Base-by-base conservation (phyloP, 2,888 invertebrate species). In the Mimumesa dahlbomi region DNA sequence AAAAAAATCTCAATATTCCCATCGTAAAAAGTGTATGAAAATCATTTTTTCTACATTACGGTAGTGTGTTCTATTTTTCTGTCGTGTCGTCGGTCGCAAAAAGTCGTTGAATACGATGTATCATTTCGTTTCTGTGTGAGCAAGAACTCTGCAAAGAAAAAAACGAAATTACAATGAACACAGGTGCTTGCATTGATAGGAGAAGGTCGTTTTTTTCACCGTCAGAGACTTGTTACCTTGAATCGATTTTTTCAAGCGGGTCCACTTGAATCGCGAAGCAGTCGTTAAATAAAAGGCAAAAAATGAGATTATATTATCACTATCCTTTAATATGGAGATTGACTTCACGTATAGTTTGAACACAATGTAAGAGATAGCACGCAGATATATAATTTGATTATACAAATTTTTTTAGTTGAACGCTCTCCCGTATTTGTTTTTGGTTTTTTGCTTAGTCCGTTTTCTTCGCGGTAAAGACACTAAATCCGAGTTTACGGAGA, bases 151-250 rank as follows among this genome's bases (percentile, higher is more conserved):
- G 9, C n/a, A 22, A 9, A 25, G 18, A 43, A 29, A 11, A 49
- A 31, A 43, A 31, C 49, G 29, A 50, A 62, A 66, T 53, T 19
- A 25, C 5, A 7, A 45, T 4, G 31, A 19, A 34, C 29, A 53
- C 50, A 78, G 72, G 78, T 77, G 86, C 87, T 87, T 81, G 88
- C 88, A 89, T 89, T 89, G 88, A 89, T 84, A 81, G 87, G 82
- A n/a, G 82, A 84, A 82, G 88, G 87, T 89, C 87, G 89, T 87
- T 88, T 82, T 75, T 83, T 82, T 81, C 73, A 83, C 81, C 84
- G 83, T 86, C 88, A 89, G 89, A 88, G 89, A 88, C 88, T 84
- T 86, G 87, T 88, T 87, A 84, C 87, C 89, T 89, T 89, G 89
- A 88, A 87, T 84, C 59, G 64, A 75, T 43, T 73, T 71, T 67